Base-by-base conservation (phyloP, 2,888 invertebrate species). In the Patella ulyssiponensis region DNA sequence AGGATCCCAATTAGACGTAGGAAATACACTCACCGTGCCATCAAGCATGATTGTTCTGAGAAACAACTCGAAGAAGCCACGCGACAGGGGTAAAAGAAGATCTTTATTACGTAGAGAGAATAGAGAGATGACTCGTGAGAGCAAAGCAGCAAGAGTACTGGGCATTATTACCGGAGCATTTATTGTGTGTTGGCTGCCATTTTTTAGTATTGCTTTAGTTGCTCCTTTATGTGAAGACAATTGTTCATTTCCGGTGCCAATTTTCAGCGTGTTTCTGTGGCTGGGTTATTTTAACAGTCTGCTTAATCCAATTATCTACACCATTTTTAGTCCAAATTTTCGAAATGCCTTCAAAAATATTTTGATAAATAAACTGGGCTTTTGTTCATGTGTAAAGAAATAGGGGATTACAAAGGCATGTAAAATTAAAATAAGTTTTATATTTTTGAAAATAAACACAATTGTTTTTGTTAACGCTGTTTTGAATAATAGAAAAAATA, bases 241-340 rank as follows among this genome's bases (percentile, higher is more conserved):
- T 51, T 90, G 87, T 83, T 86, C 84, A 56, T 89, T 91, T 84
- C 90, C 91, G 11, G 80, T 80, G 9, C 88, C 91, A 76, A 84
- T 92, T 69, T 88, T 90, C 82, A 91, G 92, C 71, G 86, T 92
- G 17, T 88, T 92, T 71, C 93, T 96, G 73, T 97, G 97, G 97
- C 94, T 97, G 75, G 97, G 97, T 74, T 97, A 97, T 91, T 95
- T 96, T 92, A 97, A 97, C 92, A 96, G 96, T 72, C 95, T 97
- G 70, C 93, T 97, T 74, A 97, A 97, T 91, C 97, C 97, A 15
- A 95, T 97, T 81, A 96, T 97, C 89, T 97, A 97, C 91, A 97
- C 97, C n/a, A 96, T 97, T 88, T 97, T 97, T 92, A 96, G 96
- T 89, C 97, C 97, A 51, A 97, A 97, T 90, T 97, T 97, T 91